Percentiles rank a stretch among this genome's conserved stretches.
Evolutionary conservation across 2,888 invertebrate species (phyloP).

Genomic region (Cephus spinipes): DNA sequence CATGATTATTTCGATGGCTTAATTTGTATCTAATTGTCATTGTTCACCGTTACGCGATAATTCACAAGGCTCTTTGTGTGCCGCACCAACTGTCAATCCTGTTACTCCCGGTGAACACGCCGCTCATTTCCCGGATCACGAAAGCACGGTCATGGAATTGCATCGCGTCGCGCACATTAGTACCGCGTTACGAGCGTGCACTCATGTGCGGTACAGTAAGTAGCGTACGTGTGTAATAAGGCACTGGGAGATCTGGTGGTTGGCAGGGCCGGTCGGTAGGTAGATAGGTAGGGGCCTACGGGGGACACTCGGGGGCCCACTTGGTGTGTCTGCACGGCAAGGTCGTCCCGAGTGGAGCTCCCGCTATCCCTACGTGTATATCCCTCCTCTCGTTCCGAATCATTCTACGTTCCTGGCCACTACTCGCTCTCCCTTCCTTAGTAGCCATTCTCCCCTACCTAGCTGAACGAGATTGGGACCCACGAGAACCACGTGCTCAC

Average conservation of each 20-base stretch:
- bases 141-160: slow-evolving; percentile 6
- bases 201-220: slow-evolving; percentile 24
- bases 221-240: slow-evolving; percentile 49
- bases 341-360: slow-evolving; percentile 33
- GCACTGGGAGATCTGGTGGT: slow-evolving; percentile 40
- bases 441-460: not conserved
- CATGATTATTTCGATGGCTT: not conserved
- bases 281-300: not conserved
- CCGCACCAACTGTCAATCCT: not conserved
- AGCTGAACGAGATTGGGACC: not conserved
- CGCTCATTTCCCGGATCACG: not conserved
- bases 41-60: not conserved
- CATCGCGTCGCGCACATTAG: slow-evolving; percentile 17
- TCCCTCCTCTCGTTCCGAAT: slow-evolving; percentile 26
- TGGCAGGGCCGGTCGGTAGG: not conserved
- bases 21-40: not conserved
- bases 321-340: slow-evolving; percentile 26
- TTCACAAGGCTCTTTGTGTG: not conserved
- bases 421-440: slow-evolving; percentile 23
- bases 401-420: slow-evolving; percentile 36
- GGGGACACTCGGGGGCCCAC: slow-evolving; percentile 1
- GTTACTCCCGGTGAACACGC: not conserved
- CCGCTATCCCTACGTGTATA: slow-evolving; percentile 28
- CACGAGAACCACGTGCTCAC: slow-evolving; percentile 21
- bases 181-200: slow-evolving; percentile 23